Evolutionary conservation across 2,797 vertebrate species (phyloP), one percentile per base, ranked within the genome.

Genomic region (Enteromius argenteus): DNA sequence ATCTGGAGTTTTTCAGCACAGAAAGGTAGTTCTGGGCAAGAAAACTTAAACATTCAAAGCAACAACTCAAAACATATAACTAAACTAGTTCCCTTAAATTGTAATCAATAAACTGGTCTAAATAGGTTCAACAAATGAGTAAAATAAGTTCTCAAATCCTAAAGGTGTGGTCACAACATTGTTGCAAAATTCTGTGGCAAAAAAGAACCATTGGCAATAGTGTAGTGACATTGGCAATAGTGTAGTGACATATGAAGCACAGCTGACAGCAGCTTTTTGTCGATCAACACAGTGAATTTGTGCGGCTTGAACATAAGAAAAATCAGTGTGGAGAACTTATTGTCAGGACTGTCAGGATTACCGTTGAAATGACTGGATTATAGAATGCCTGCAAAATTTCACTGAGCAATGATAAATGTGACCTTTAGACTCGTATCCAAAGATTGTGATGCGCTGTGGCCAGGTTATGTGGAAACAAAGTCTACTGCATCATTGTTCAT

Each of bases 291-390:
- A 13, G 21, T 68, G 39, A 42, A 42, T 23, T 69, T 3, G 39
- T n/a, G 1, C 14, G 67, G 14, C 68, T 69, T 69, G 5, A 68
- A n/a, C 35, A n/a, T 13, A 19, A 13, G 35, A 5, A 1, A 69
- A 23, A 69, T 39, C 35, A 37, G 9, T 37, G 21, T 39, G 2
- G 35, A 9, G 35, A 39, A 68, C 35, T n/a, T 69, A 14, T 42
- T 3, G 5, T 44, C 14, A 71, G 7, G n/a, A 69, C 42, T n/a
- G n/a, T 44, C 13, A 2, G n/a, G n/a, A 69, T 23, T 42, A 11
- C 67, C 7, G 23, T 15, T 46, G 69, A 72, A 72, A 46, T 72
- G 7, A 72, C 23, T 49, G 69, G 23, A 71, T 72, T 72, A 23
- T 3, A 4, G 44, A 27, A 27, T 51, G 49, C 15, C 17, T 51